Base-by-base conservation (phyloP, 1,140 invertebrate genomes). In the Neodiprion lecontei region DNA sequence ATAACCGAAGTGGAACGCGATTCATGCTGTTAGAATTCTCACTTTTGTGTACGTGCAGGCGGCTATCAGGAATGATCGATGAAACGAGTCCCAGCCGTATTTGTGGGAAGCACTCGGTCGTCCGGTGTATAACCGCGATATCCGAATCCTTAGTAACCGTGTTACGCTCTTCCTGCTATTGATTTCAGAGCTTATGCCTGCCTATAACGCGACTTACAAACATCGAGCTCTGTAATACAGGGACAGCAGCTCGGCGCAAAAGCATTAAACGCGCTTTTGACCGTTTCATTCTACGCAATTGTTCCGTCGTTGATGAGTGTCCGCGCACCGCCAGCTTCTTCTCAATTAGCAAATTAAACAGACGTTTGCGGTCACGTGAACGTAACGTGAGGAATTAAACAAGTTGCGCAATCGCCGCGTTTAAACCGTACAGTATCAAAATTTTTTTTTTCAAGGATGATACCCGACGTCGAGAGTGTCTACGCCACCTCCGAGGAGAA, bases 91-190 rank as follows among this genome's bases (percentile, higher is more conserved):
- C 5, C 28, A 40, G 5, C 28, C 28, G 5, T 5, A 5, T 40
- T 40, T 40, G 28, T 1, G 28, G 28, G 28, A 40, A 40, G 28
- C 28, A 40, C 28, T 40, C 28, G 28, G 28, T 40, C 28, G 28
- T 40, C 28, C 28, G 28, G 28, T 40, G 28, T 40, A 40, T 40
- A 61, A 61, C 53, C 53, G n/a, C 53, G n/a, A 17, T 61, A 61
- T 61, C 53, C 53, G 80, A 81, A 82, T 80, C 81, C 81, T 82
- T 82, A 82, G 78, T 80, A 82, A 82, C 79, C 77, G 79, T 82
- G 76, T 82, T 82, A 82, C 76, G 76, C 76, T 73, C 71, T 79
- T 80, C 77, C 76, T 80, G 81, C 53, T 82, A 82, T 82, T 82
- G 80, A 82, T 82, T 82, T 82, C 81, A 78, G 70, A 73, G 72